Evolutionary conservation across 2,888 invertebrate genomes (phyloP).

Genomic region (Galeopsomyia nigrocyanea): DNA sequence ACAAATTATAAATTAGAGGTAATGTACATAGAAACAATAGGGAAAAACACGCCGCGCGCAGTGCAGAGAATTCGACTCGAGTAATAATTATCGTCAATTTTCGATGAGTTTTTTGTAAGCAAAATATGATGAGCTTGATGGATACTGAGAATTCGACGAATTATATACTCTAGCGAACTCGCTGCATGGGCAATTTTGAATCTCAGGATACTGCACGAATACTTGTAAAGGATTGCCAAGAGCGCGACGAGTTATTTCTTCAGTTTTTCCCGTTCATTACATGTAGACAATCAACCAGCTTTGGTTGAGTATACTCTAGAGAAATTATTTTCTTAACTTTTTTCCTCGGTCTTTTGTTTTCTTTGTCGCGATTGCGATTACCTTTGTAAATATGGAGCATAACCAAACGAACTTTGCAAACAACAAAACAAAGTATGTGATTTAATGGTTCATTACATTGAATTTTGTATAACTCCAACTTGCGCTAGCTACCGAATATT

Average conservation of each 20-base stretch:
- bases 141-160: not conserved
- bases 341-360: not conserved
- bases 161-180: slow-evolving; percentile 11
- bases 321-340: not conserved
- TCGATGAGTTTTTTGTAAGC: not conserved
- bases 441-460: slow-evolving; percentile 8
- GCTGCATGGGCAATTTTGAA: slow-evolving; percentile 24
- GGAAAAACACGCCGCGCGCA: not conserved
- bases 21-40: slow-evolving; percentile 26
- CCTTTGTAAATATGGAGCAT: not conserved
- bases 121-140: not conserved
- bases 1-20: slow-evolving; percentile 28
- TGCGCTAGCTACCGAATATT: slow-evolving; percentile 2
- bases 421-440: slow-evolving; percentile 13
- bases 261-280: slow-evolving; percentile 7
- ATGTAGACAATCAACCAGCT: slow-evolving; percentile 11
- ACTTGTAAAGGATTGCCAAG: slow-evolving; percentile 27
- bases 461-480: not conserved
- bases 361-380: not conserved
- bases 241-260: slow-evolving; percentile 2
- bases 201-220: slow-evolving; percentile 40
- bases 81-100: not conserved
- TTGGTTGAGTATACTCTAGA: not conserved
- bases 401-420: not conserved
- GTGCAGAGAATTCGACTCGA: slow-evolving; percentile 12